Conservation (phyloP, 2,113 vertebrate species). For the Psilopogon haemacephalus region DNA sequence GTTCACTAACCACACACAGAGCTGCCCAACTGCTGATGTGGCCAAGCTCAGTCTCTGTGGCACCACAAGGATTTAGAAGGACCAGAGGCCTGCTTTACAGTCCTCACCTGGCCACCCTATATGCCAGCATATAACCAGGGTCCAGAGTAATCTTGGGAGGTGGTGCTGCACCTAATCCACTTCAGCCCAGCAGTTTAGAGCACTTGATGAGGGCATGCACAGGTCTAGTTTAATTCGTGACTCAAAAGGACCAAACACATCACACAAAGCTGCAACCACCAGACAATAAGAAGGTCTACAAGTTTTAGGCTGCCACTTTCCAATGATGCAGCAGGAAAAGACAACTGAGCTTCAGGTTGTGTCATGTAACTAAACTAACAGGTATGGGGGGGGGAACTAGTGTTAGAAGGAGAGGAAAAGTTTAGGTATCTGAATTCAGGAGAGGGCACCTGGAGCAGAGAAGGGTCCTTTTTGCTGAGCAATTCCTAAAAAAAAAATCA, state of each 20-base stretch:
- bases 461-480: background rate
- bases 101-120: background rate
- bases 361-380: background rate
- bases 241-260: background rate
- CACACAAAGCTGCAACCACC: background rate
- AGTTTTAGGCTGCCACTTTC: background rate
- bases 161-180: background rate
- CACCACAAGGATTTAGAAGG: background rate
- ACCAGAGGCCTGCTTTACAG: background rate
- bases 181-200: background rate
- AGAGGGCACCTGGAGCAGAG: background rate
- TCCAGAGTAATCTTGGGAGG: background rate
- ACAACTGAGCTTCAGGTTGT: background rate
- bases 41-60: background rate
- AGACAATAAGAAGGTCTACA: background rate
- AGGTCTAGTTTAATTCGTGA: background rate
- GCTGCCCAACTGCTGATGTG: rapidly evolving
- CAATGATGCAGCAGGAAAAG: background rate
- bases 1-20: background rate
- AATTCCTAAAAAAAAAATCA: background rate
- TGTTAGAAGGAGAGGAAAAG: background rate
- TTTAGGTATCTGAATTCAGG: background rate
- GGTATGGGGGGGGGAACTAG: background rate
- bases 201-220: background rate
- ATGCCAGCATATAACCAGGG: background rate